Percentiles rank a stretch among this genome's conserved stretches.
Conservation (phyloP, 92 coral and sea anemone species). For the Palythoa grandiflora region DNA sequence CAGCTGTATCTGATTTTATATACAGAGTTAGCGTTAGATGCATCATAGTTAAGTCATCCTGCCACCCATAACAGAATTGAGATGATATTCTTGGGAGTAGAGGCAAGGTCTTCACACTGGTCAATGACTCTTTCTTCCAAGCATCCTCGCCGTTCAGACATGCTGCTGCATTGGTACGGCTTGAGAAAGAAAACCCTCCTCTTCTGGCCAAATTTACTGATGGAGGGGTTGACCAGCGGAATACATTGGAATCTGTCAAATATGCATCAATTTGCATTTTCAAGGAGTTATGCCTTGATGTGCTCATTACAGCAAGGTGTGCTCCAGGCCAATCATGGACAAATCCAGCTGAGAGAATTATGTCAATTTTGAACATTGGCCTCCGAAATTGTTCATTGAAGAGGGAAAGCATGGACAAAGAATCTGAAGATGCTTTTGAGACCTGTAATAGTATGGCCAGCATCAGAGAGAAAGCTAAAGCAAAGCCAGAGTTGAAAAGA, state of each 20-base stretch:
- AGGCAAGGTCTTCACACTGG: constrained; percentile 56
- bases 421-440: constrained; percentile 52
- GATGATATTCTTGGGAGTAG: constrained; percentile 58
- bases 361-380: constrained; percentile 65
- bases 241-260: constrained; percentile 51
- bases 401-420: constrained; percentile 50
- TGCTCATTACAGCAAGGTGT: constrained; percentile 54
- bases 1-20: constrained; percentile 53
- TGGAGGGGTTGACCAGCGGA: constrained; percentile 60
- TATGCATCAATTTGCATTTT: constrained; percentile 45
- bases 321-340: constrained; percentile 60
- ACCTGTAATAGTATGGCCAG: constrained; percentile 46
- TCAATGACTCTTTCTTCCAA: constrained; percentile 64
- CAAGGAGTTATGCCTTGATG: constrained; percentile 53
- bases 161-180: constrained; percentile 57
- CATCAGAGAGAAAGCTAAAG: constrained; percentile 51
- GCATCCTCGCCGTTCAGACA: constrained; percentile 50
- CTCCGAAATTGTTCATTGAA: constrained; percentile 51
- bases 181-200: constrained; percentile 45
- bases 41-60: constrained; percentile 54
- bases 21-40: constrained; percentile 53
- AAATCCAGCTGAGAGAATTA: constrained; percentile 66
- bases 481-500: constrained; percentile 46
- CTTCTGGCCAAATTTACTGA: constrained; percentile 55
- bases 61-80: constrained; percentile 50